Percentiles rank a stretch among this genome's conserved stretches.
phyloP scores from a whole-genome alignment of 2,113 vertebrate species.

The Microtus montanus region DNA sequence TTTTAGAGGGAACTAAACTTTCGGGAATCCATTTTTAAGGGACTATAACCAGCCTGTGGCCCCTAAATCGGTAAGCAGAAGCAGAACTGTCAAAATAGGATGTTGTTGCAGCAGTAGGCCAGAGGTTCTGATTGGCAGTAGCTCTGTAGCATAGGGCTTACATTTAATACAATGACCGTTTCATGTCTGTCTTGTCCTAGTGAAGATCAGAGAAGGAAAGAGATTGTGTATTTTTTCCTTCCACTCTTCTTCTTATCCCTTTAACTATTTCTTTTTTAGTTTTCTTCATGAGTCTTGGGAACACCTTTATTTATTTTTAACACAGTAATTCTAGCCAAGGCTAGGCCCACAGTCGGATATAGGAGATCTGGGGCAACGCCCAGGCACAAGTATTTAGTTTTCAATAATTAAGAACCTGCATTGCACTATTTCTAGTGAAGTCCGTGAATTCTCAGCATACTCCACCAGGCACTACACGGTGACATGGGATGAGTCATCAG shows the following conservation, averaged over 20 bases:
- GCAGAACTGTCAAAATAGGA: neutral
- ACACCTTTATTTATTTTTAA: neutral
- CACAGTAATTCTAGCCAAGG: neutral
- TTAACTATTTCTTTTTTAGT: neutral
- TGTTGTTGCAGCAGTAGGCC: neutral
- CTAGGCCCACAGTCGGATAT: neutral
- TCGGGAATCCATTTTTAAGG: neutral
- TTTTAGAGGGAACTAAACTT: conserved; percentile 46
- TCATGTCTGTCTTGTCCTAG: neutral
- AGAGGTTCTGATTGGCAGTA: neutral
- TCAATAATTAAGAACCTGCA: neutral
- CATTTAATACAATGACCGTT: neutral
- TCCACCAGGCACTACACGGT: neutral
- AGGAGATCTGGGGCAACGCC: neutral
- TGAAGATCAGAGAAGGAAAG: neutral
- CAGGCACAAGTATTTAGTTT: neutral
- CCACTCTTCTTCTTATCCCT: neutral
- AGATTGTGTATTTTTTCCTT: neutral
- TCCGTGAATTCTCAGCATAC: neutral
- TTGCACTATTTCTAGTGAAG: neutral
- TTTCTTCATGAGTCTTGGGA: neutral
- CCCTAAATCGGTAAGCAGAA: neutral
- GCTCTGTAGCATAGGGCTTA: neutral
- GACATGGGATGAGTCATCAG: neutral
- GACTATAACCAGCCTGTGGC: neutral